phyloP scores from a whole-genome alignment of 2,797 vertebrate genomes.

The Mormyrus hasselquistii region DNA sequence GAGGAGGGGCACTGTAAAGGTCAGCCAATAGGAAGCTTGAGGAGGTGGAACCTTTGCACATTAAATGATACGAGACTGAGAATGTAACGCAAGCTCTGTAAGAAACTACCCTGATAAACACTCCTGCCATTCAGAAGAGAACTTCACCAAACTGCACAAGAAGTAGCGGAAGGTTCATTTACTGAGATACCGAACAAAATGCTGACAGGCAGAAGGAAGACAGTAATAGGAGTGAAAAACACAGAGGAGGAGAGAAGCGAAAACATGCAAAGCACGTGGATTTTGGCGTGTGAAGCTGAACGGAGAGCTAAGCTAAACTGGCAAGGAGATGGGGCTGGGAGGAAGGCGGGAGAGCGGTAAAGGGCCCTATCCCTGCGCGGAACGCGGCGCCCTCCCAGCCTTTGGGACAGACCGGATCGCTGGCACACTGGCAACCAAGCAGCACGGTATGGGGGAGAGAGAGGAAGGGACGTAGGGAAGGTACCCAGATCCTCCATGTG shows the following conservation, averaged over 20 bases:
- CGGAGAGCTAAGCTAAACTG: background rate
- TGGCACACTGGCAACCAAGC: background rate
- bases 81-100: background rate
- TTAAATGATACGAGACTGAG: background rate
- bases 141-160: background rate
- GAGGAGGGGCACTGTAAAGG: background rate
- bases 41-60: background rate
- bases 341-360: background rate
- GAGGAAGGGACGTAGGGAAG: slow-evolving; percentile 28
- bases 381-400: background rate
- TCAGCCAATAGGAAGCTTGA: background rate
- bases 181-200: background rate
- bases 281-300: background rate
- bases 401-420: background rate
- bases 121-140: background rate
- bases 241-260: background rate
- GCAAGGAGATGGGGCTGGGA: background rate
- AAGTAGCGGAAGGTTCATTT: background rate
- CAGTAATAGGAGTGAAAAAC: background rate
- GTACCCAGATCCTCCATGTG: slow-evolving; percentile 67
- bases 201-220: background rate
- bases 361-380: background rate
- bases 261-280: background rate
- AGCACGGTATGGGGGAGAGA: background rate
- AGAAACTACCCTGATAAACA: background rate